Evolutionary conservation across 2,113 vertebrate species (phyloP).

Genomic region (Empidonax alnorum): DNA sequence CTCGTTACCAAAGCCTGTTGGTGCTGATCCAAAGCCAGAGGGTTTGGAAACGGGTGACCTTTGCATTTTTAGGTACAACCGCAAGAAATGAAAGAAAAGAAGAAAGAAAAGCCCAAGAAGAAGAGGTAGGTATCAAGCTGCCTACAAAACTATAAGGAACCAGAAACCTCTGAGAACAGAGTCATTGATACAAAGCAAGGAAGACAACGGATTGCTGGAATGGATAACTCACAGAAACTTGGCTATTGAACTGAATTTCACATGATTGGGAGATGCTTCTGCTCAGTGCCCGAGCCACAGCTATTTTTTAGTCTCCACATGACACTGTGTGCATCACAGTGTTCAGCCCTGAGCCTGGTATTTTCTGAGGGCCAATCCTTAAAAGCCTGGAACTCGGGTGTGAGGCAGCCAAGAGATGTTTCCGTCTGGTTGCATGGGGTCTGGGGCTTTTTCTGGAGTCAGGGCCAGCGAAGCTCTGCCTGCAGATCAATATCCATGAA

Average conservation of each 20-base stretch:
- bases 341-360: not conserved
- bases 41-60: not conserved
- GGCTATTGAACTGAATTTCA: not conserved
- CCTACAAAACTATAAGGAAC: not conserved
- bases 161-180: not conserved
- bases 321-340: rapidly evolving
- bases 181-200: not conserved
- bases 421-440: not conserved
- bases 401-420: not conserved
- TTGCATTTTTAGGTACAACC: not conserved
- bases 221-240: not conserved
- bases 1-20: not conserved
- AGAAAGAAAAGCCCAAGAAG: not conserved
- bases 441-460: not conserved
- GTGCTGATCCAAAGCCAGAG: not conserved
- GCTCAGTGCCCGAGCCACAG: not conserved
- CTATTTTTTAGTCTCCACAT: not conserved
- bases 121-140: not conserved
- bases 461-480: not conserved
- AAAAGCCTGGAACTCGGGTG: not conserved
- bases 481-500: not conserved
- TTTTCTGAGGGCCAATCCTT: not conserved
- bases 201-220: not conserved
- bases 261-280: not conserved
- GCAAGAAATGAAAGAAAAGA: not conserved